These are phyloP conservation scores for Uropetala carovei DNA, from an alignment of 2,888 invertebrate genomes.

Conservation along the genomic window DNA sequence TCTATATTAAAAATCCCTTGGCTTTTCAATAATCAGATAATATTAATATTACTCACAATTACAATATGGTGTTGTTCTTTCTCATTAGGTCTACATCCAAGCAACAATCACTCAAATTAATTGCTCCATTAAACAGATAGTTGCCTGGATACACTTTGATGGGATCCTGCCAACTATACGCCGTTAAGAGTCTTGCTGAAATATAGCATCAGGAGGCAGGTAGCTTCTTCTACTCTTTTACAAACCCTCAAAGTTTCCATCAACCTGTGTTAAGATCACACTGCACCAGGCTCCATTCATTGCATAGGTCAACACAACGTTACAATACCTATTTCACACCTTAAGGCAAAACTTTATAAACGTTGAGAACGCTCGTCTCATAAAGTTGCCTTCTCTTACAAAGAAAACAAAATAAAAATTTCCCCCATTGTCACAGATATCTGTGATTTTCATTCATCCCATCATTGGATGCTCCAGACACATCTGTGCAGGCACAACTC, in stretches of 20 bases:
- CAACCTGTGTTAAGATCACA: slow-evolving; percentile 46
- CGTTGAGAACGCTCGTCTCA: slow-evolving; percentile 16
- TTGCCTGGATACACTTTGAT: slow-evolving; percentile 30
- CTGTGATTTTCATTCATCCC: background rate
- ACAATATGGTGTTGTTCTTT: slow-evolving; percentile 63
- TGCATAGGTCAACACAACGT: slow-evolving; percentile 38
- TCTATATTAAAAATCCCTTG: slow-evolving; percentile 49
- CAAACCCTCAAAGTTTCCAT: slow-evolving; percentile 7
- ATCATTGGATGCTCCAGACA: background rate
- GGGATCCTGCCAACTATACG: background rate
- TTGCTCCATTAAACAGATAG: slow-evolving; percentile 36
- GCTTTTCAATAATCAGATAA: slow-evolving; percentile 57
- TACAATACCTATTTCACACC: slow-evolving; percentile 5
- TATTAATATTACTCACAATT: slow-evolving; percentile 62
- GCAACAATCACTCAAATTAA: slow-evolving; percentile 47
- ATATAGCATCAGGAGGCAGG: background rate
- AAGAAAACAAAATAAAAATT: slow-evolving; percentile 8
- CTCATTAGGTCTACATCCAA: slow-evolving; percentile 58
- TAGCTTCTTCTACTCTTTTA: background rate
- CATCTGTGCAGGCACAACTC: slow-evolving; percentile 19
- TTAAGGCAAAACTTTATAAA: background rate
- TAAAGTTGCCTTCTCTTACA: background rate
- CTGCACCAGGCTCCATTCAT: slow-evolving; percentile 59
- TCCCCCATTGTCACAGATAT: background rate
- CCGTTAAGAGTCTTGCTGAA: slow-evolving; percentile 6